Evolutionary conservation across 2,888 invertebrate species (phyloP), one percentile per base, ranked within the genome.

Genomic region (Gortyna flavago): DNA sequence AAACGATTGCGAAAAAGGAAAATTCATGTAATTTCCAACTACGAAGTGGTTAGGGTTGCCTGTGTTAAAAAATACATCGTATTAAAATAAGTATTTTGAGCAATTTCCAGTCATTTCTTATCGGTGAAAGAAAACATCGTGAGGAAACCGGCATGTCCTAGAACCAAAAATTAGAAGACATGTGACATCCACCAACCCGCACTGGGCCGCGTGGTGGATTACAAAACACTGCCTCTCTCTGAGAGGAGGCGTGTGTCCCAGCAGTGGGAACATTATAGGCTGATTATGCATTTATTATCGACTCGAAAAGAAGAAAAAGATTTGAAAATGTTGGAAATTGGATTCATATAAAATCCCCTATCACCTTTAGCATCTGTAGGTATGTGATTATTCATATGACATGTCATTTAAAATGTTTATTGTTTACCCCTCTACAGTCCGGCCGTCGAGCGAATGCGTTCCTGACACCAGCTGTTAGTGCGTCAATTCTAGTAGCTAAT

Each of bases 1-100:
- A 64, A 83, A 83, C 69, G 80, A 87, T 91, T 91, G 89, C 91
- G 91, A 91, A 91, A 91, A 91, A 91, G 91, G 89, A 91, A 90
- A 91, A 90, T 90, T 89, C 89, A 89, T 90, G 88, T 91, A 90
- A 91, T 91, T 89, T 89, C 90, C 90, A 91, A 91, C 85, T 75
- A 79, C 83, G 68, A 78, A 81, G 75, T 74, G 18, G 41, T 65
- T 79, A 89, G 89, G 88, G 88, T 65, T 89, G 72, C 5, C 54
- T 6, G 32, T 32, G 21, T n/a, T 32, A 1, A n/a, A 44, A 3
- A 78, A 70, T 48, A n/a, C 25, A 2, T 18, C 0, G n/a, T 32
- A 25, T 1, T 59, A 13, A 35, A 13, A 64, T n/a, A 7, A 32
- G 2, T 32, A 21, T 61, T 16, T 71, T n/a, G 18, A 32, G 29